These are phyloP conservation scores for Drosophila triauraria DNA, from an alignment of 1,140 invertebrate species.

Conservation along the genomic window DNA sequence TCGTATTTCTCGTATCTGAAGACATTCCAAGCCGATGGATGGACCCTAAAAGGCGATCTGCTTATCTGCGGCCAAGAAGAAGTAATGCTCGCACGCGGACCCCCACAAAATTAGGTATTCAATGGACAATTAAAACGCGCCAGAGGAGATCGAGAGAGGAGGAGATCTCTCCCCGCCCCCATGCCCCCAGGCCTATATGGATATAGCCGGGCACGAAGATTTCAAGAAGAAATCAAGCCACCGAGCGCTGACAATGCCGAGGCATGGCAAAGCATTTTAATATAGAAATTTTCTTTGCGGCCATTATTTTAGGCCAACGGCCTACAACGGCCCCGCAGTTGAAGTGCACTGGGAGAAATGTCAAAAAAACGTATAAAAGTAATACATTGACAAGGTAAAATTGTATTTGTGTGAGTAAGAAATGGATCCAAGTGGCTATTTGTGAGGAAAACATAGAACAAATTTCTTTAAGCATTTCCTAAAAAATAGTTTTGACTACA, in stretches of 20 bases:
- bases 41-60: conserved; percentile 43
- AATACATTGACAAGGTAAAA: no score
- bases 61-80: conserved; percentile 26
- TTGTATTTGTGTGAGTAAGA: no score
- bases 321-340: conserved; percentile 74
- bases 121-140: conserved; percentile 50
- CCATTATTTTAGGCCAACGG: conserved; percentile 81
- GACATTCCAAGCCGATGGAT: conserved; percentile 7
- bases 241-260: conserved; percentile 37
- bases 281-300: conserved; percentile 79
- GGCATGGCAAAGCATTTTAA: conserved; percentile 81
- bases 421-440: no score
- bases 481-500: no score
- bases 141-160: conserved; percentile 33
- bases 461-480: no score
- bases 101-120: conserved; percentile 44
- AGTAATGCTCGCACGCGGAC: conserved; percentile 1
- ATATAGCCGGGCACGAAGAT: conserved; percentile 37
- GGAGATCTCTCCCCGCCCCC: conserved; percentile 32
- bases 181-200: not conserved
- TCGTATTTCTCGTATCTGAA: conserved; percentile 15
- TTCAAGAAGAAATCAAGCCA: conserved; percentile 55
- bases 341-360: conserved; percentile 6
- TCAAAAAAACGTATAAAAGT: no score
- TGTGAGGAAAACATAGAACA: no score